Conservation (phyloP, 2,888 invertebrate genomes). For the Agrotis segetum region DNA sequence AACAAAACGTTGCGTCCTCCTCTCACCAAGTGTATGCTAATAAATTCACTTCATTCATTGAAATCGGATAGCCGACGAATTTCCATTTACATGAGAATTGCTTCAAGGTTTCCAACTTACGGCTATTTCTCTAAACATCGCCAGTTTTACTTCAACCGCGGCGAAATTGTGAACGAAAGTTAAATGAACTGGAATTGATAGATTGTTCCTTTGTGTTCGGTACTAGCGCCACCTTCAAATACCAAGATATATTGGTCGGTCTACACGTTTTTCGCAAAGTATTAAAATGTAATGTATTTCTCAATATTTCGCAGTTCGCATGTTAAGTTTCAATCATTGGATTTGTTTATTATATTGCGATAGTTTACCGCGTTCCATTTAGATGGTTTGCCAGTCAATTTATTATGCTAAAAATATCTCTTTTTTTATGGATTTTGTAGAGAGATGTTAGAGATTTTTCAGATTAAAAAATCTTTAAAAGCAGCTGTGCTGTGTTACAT, state of each 20-base stretch:
- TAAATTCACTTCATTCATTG: slow-evolving; percentile 56
- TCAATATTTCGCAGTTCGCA: slow-evolving; percentile 36
- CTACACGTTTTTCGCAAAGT: slow-evolving; percentile 19
- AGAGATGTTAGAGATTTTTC: not conserved
- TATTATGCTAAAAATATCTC: not conserved
- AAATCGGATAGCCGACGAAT: slow-evolving; percentile 54
- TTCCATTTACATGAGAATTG: slow-evolving; percentile 60
- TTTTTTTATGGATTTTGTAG: not conserved
- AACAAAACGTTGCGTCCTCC: not conserved
- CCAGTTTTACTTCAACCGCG: slow-evolving; percentile 19
- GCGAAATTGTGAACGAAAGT: slow-evolving; percentile 26
- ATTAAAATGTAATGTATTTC: slow-evolving; percentile 32
- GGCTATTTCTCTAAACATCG: slow-evolving; percentile 25
- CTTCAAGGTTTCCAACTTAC: slow-evolving; percentile 48
- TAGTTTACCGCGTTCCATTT: slow-evolving; percentile 20
- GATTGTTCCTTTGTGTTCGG: not conserved
- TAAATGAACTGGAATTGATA: not conserved
- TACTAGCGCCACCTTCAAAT: slow-evolving; percentile 13
- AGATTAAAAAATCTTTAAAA: no score
- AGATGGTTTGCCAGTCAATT: not conserved
- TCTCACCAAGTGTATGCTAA: slow-evolving; percentile 18
- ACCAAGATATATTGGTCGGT: slow-evolving; percentile 1
- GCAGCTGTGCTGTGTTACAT: no score
- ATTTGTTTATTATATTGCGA: slow-evolving; percentile 49
- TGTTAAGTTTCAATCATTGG: slow-evolving; percentile 49